These are phyloP conservation scores for Cephalopterus ornatus DNA, from an alignment of 2,113 vertebrate genomes.

Conservation along the genomic window DNA sequence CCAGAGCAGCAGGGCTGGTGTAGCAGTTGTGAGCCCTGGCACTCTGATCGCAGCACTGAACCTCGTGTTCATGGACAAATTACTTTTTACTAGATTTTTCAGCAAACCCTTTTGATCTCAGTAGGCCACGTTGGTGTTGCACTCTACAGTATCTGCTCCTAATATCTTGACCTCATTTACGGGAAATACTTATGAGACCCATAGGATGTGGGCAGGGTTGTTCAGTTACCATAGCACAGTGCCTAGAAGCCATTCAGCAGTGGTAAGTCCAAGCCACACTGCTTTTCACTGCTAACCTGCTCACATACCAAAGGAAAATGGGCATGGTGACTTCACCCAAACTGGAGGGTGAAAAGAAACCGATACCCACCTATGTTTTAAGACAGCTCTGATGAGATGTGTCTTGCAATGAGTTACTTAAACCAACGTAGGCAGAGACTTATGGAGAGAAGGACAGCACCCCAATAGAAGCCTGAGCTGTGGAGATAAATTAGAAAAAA, in stretches of 20 bases:
- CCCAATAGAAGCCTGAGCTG: background rate
- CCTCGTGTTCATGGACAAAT: background rate
- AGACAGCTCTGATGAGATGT: background rate
- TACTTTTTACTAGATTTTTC: background rate
- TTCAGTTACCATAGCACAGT: background rate
- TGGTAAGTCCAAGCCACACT: background rate
- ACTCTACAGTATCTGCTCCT: background rate
- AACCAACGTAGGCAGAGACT: background rate
- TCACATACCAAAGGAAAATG: fast-evolving
- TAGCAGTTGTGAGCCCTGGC: background rate
- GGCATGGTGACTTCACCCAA: background rate
- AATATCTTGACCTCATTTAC: background rate
- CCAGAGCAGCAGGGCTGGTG: background rate
- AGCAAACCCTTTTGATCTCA: background rate
- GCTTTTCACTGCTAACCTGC: background rate
- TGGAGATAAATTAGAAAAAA: background rate
- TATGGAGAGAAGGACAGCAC: background rate
- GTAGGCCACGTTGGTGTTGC: background rate
- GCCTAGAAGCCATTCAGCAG: background rate
- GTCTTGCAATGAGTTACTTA: background rate
- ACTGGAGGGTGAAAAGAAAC: background rate
- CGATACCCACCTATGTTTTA: background rate
- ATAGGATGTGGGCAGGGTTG: background rate
- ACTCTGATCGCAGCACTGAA: background rate
- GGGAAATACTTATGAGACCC: background rate